Percentiles rank a stretch among this genome's conserved stretches.
Conservation (phyloP, 2,797 vertebrate species). For the Neoniphon sammara region DNA sequence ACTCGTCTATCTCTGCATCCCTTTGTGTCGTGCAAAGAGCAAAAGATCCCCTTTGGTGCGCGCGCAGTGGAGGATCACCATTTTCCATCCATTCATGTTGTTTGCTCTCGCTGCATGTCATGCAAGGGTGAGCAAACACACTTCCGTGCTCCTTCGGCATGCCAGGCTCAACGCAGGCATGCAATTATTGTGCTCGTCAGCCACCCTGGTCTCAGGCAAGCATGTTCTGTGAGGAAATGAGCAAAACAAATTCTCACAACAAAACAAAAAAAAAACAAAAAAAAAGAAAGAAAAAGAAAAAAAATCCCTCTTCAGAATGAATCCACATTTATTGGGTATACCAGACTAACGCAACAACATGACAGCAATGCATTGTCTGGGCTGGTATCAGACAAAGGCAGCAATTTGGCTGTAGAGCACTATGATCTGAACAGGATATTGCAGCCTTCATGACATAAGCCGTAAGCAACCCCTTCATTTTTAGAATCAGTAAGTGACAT, state of each 20-base stretch:
- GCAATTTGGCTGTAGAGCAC: constrained; percentile 37
- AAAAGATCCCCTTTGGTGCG: constrained; percentile 35
- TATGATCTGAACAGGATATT: constrained; percentile 61
- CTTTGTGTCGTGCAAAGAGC: constrained; percentile 59
- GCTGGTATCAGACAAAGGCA: constrained; percentile 53
- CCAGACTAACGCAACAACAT: constrained; percentile 32
- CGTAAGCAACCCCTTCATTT: constrained; percentile 28
- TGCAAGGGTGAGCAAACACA: constrained; percentile 60
- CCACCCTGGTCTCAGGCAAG: constrained; percentile 32
- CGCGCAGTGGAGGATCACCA: constrained; percentile 41
- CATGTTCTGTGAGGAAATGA: constrained; percentile 28
- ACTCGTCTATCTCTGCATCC: constrained; percentile 52
- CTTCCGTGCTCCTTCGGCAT: constrained; percentile 42
- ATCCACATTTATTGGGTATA: constrained; percentile 9
- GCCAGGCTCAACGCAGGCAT: constrained; percentile 37
- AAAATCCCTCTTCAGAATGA: constrained; percentile 16
- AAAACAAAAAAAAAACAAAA: not conserved
- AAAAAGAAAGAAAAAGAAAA: constrained; percentile 2
- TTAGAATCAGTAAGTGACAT: constrained; percentile 50
- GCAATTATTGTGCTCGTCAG: constrained; percentile 62
- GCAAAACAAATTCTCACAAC: not conserved
- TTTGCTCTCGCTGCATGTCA: constrained; percentile 49
- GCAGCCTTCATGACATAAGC: constrained; percentile 60
- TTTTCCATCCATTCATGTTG: constrained; percentile 48
- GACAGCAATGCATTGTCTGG: constrained; percentile 40